These are phyloP conservation scores for Ormyrus pomaceus DNA, from an alignment of 2,888 invertebrate genomes.

Conservation along the genomic window DNA sequence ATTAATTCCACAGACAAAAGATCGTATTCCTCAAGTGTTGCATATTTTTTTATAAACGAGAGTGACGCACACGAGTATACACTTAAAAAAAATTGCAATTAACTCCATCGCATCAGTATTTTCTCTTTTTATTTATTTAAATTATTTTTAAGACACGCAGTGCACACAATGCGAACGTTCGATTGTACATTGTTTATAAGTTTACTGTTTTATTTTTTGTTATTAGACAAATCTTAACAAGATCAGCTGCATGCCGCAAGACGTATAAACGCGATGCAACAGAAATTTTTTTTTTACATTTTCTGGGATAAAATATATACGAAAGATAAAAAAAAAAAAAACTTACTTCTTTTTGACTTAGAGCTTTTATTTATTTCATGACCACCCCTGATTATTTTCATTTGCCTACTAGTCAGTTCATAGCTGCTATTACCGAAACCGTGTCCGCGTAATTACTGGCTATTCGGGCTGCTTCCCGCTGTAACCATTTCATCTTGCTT, in stretches of 20 bases:
- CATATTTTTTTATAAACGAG: slow-evolving; percentile 44
- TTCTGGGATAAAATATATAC: slow-evolving; percentile 32
- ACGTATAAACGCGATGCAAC: slow-evolving; percentile 34
- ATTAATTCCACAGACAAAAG: slow-evolving; percentile 37
- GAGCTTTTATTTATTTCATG: slow-evolving; percentile 15
- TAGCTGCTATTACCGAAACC: background rate
- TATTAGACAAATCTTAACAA: slow-evolving; percentile 51
- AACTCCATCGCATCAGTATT: slow-evolving; percentile 58
- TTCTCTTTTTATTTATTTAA: slow-evolving; percentile 54
- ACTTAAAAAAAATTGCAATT: slow-evolving; percentile 35
- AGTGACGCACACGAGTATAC: slow-evolving; percentile 11
- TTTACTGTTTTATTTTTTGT: slow-evolving; percentile 18
- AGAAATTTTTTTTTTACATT: slow-evolving; percentile 37
- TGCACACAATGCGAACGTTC: slow-evolving; percentile 7
- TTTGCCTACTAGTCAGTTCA: background rate
- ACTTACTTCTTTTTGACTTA: slow-evolving; percentile 38
- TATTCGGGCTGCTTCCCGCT: slow-evolving; percentile 62
- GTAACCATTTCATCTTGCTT: slow-evolving; percentile 65
- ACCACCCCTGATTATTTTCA: slow-evolving; percentile 2
- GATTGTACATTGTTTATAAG: slow-evolving; percentile 39
- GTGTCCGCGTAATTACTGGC: background rate
- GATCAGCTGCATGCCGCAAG: slow-evolving; percentile 12
- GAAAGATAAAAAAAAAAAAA: background rate
- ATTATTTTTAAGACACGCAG: slow-evolving; percentile 42
- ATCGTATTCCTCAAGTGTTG: slow-evolving; percentile 15